phyloP scores from a whole-genome alignment of 2,797 vertebrate species.

The Synaphobranchus kaupii region DNA sequence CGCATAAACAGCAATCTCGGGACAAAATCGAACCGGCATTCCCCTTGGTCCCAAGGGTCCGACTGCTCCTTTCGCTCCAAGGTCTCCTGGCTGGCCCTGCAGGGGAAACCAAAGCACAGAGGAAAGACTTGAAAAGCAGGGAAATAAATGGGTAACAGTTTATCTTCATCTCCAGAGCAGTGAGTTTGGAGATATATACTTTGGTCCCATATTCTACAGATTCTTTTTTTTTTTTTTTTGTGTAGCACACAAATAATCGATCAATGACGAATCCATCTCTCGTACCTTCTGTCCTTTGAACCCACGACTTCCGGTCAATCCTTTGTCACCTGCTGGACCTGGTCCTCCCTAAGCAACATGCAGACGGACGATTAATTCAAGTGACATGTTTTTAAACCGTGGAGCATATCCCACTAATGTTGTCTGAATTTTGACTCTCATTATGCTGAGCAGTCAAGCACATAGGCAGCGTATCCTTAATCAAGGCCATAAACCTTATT shows the following conservation, averaged over 20 bases:
- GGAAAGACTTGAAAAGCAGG: not conserved
- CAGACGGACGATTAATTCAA: not conserved
- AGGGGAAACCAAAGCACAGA: not conserved
- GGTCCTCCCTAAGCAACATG: slow-evolving; percentile 68
- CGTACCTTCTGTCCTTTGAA: slow-evolving; percentile 77
- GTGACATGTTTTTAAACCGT: not conserved
- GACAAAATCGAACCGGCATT: slow-evolving; percentile 65
- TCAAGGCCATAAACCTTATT: not conserved
- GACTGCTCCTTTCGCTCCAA: slow-evolving; percentile 64
- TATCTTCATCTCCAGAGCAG: not conserved
- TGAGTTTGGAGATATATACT: not conserved
- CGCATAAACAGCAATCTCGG: not conserved
- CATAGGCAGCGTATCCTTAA: not conserved
- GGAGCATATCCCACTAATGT: no score
- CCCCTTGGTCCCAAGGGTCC: slow-evolving; percentile 76
- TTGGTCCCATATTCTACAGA: not conserved
- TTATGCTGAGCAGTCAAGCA: not conserved
- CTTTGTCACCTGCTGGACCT: slow-evolving; percentile 67
- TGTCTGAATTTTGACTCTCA: not conserved
- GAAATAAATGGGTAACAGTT: not conserved
- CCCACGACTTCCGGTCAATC: slow-evolving; percentile 71
- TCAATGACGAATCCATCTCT: not conserved
- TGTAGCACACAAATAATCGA: not conserved
- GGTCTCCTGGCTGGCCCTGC: slow-evolving; percentile 80
- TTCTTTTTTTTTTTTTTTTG: not conserved